phyloP scores from a whole-genome alignment of 2,888 invertebrate genomes.

The Philopedon plagiatum region DNA sequence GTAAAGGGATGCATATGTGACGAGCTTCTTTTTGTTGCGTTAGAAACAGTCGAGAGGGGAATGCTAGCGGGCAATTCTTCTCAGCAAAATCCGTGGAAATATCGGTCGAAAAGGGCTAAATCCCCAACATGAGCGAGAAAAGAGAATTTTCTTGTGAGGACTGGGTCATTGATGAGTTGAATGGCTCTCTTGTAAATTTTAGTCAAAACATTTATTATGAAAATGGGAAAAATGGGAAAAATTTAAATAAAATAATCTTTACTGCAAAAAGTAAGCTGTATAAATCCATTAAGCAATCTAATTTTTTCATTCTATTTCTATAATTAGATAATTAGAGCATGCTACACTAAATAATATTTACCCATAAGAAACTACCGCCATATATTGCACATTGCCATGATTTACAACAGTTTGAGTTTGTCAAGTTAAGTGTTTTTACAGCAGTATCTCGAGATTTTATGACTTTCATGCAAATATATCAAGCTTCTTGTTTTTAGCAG shows the following conservation, averaged over 20 bases:
- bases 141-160: too few species aligned
- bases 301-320: slow-evolving; percentile 7
- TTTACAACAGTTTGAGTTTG: slow-evolving; percentile 31
- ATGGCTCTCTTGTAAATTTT: too few species aligned
- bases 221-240: too few species aligned
- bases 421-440: slow-evolving; percentile 17
- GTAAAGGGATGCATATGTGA: too few species aligned
- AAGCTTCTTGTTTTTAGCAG: slow-evolving; percentile 3
- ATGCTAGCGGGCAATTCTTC: too few species aligned
- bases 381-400: slow-evolving; percentile 24
- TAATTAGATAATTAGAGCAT: slow-evolving; percentile 21
- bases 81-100: too few species aligned
- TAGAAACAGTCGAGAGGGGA: too few species aligned
- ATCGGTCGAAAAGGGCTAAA: too few species aligned
- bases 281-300: slow-evolving; percentile 1
- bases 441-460: slow-evolving; percentile 11
- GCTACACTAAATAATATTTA: slow-evolving; percentile 33
- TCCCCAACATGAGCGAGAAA: too few species aligned
- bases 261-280: neutral
- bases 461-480: slow-evolving; percentile 20
- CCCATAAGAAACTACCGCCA: slow-evolving; percentile 14
- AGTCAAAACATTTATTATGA: too few species aligned
- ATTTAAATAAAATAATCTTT: neutral
- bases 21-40: too few species aligned
- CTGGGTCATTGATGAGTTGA: too few species aligned